These are phyloP conservation scores for Chrysochloris asiatica DNA, from an alignment of 2,113 vertebrate species.

Conservation along the genomic window DNA sequence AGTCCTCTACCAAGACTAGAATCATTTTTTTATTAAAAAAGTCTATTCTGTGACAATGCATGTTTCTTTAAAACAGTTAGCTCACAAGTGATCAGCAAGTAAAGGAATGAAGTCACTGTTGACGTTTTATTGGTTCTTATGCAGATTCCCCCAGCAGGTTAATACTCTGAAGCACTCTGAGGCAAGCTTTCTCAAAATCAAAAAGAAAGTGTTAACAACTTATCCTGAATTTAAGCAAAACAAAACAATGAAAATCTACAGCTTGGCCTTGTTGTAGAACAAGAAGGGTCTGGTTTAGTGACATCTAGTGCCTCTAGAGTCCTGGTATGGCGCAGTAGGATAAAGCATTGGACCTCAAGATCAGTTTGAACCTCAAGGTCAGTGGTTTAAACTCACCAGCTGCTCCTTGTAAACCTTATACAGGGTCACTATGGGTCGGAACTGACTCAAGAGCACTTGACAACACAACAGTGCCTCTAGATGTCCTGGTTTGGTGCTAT, in stretches of 20 bases:
- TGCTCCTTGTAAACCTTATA: no score
- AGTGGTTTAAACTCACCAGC: no score
- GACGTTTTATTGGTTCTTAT: neutral
- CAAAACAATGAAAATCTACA: neutral
- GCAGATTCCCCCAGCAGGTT: neutral
- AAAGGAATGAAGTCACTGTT: neutral
- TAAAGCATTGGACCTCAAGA: no score
- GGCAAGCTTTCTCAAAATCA: slow-evolving; percentile 3
- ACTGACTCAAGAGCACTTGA: no score
- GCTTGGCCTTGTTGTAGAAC: neutral
- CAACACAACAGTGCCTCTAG: no score
- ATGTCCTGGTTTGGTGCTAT: no score
- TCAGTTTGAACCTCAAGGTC: no score
- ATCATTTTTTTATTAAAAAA: neutral
- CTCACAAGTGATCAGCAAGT: neutral
- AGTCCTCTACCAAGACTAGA: no score
- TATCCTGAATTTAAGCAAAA: neutral
- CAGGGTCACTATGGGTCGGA: no score
- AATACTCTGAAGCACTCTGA: neutral
- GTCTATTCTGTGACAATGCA: neutral
- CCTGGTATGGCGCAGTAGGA: no score
- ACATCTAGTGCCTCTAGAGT: neutral
- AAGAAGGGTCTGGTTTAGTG: neutral
- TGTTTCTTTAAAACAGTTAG: slow-evolving; percentile 1
- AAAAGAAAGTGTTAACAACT: slow-evolving; percentile 11